Base-by-base conservation (phyloP, 2,888 invertebrate species). In the Megastigmus dorsalis region DNA sequence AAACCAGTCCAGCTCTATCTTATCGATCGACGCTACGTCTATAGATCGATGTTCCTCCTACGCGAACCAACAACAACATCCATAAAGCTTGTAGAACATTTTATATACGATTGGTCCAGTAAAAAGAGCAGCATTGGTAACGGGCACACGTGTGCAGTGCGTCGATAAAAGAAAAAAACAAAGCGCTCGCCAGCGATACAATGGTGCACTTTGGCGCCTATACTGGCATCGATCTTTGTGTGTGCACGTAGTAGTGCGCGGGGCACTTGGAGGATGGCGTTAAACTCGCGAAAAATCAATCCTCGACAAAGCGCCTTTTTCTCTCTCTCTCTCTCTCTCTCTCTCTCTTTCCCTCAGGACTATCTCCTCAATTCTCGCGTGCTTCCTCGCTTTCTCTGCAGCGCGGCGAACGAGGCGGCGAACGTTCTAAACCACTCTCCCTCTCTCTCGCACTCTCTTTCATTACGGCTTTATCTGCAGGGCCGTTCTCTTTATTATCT, bases 231-330 rank as follows among this genome's bases (percentile, higher is more conserved):
- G 52, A 41, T 48, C 62, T 62, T 48, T 9, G 15, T 30, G n/a
- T n/a, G n/a, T n/a, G n/a, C n/a, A 18, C 45, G 4, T 4, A 2
- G 15, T 1, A 15, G 15, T 26, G 36, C 33, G 30, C 4, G 2
- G 15, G 5, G 36, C 18, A 48, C 38, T 33, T 20, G 74, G 52
- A 60, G 75, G 75, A 54, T 23, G 75, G 77, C 75, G 75, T 78
- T 78, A 78, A 78, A 79, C 77, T 74, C 36, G 73, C 77, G 77
- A 79, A 78, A 78, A 78, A 80, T 77, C 80, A 79, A 74, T 63
- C 36, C 50, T 30, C 57, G 50, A 48, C 36, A 52, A 69, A 74
- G 63, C 41, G 45, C 57, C 65, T 48, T 54, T 57, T 43, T 60
- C 57, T 13, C 48, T 45, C 57, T 50, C 59, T 33, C 60, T 50